These are phyloP conservation scores for Dryobates pubescens DNA, from an alignment of 2,797 vertebrate genomes.

Conservation along the genomic window DNA sequence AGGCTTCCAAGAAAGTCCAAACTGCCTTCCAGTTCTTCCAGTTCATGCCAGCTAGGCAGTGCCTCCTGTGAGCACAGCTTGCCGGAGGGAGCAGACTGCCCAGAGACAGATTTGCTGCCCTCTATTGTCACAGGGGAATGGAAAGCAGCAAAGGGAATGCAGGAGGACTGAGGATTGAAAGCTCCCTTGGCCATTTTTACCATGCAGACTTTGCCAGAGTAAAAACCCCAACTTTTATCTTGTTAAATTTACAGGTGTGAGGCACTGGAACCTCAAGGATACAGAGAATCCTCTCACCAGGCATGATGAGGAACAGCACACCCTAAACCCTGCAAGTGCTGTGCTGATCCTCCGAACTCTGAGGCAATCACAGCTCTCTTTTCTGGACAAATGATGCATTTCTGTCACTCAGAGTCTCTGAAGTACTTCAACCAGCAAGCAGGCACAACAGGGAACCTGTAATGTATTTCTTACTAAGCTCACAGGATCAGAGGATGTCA, in stretches of 20 bases:
- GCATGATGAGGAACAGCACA: background rate
- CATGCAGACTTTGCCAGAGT: background rate
- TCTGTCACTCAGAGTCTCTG: background rate
- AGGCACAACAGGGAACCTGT: accelerated
- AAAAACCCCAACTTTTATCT: background rate
- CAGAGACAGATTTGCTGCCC: conserved; percentile 28
- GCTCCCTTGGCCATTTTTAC: background rate
- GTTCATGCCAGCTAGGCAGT: background rate
- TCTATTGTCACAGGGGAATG: background rate
- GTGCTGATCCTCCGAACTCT: background rate
- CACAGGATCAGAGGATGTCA: too few relatives aligned
- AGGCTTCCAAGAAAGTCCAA: background rate
- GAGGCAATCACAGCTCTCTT: background rate
- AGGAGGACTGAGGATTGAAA: background rate
- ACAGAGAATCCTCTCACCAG: background rate
- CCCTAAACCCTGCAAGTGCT: background rate
- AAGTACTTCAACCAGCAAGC: background rate
- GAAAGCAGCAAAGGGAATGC: background rate
- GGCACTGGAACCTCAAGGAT: background rate
- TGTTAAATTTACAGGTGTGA: background rate
- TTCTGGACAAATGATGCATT: background rate
- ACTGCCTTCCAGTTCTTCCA: background rate
- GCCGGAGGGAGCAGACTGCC: background rate
- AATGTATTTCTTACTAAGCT: too few relatives aligned
- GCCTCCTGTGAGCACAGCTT: background rate